Evolutionary conservation across 1,140 invertebrate genomes (phyloP), one percentile per base, ranked within the genome.

Genomic region (Wiebesia pumilae): DNA sequence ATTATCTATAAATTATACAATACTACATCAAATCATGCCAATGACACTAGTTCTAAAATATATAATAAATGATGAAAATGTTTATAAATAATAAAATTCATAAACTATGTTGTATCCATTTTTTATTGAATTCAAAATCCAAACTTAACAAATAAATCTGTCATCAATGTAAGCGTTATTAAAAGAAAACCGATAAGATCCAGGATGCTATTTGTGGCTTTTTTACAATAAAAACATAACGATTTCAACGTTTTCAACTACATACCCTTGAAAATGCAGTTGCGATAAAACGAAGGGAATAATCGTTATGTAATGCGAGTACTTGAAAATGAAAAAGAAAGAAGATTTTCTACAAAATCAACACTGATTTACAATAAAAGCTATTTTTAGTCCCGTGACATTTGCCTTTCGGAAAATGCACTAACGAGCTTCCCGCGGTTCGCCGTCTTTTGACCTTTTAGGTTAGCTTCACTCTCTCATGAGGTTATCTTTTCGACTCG

Each of bases 1-100:
- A 83, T 87, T 89, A 78, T 90, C 88, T 89, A 83, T 3, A 87
- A 88, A 75, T 38, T 24, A 82, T 19, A 87, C 14, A 83, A 80
- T 54, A 65, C 19, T 27, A 80, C n/a, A 62, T 73, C 47, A 80
- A 62, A 30, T 38, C 24, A 77, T 30, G 21, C 51, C 0, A 9
- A 51, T 30, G 14, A 77, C 14, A 30, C 7, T 77, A 47, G 1
- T 1, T 6, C 43, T 27, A 7, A 35, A 47, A 43, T 75, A 71
- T n/a, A n/a, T 75, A 75, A 54, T 54, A 33, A 73, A 54, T 14
- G 27, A 83, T 73, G 19, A 38, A 51, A 35, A 24, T 43, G 35
- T 89, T 82, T 83, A 71, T 71, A 62, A 81, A 77, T 4, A 81
- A 84, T 73, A 12, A 82, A 84, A 54, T 78, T 43, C n/a, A 40